phyloP scores from a whole-genome alignment of 1,140 invertebrate species.

The Nylanderia fulva region DNA sequence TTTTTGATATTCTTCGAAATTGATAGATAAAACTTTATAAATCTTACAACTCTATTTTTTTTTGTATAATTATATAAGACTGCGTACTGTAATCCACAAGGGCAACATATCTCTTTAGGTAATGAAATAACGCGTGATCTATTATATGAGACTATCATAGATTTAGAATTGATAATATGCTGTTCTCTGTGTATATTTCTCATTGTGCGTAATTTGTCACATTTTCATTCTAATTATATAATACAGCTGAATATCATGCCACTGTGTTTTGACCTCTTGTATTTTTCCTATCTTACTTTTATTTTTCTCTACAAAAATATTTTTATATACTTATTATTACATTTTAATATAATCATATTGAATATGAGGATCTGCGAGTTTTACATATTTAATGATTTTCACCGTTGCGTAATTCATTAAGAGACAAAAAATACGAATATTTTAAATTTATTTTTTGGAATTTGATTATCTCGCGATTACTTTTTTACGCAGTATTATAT shows the following conservation, averaged over 20 bases:
- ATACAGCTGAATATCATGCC: constrained; percentile 38
- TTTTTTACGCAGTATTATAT: neutral
- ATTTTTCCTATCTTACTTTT: neutral
- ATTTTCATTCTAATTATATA: constrained; percentile 56
- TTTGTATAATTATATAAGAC: neutral
- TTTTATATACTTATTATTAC: neutral
- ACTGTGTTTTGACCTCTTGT: neutral
- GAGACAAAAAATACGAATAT: no score
- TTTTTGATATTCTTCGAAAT: neutral
- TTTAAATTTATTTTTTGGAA: neutral
- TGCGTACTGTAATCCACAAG: neutral
- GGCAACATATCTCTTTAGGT: constrained; percentile 11
- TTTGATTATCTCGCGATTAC: neutral
- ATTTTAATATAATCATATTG: neutral
- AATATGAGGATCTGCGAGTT: neutral
- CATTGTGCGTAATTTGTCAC: constrained; percentile 46
- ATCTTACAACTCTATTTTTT: neutral
- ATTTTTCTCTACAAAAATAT: neutral
- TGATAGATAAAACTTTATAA: neutral
- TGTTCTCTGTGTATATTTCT: constrained; percentile 34
- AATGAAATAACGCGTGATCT: constrained; percentile 18
- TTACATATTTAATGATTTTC: neutral
- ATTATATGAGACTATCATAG: constrained; percentile 11
- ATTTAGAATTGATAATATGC: constrained; percentile 20
- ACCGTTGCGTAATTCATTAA: neutral